Percentiles rank a stretch among this genome's conserved stretches.
Conservation (phyloP, 2,888 invertebrate genomes). For the Proisotoma minuta region DNA sequence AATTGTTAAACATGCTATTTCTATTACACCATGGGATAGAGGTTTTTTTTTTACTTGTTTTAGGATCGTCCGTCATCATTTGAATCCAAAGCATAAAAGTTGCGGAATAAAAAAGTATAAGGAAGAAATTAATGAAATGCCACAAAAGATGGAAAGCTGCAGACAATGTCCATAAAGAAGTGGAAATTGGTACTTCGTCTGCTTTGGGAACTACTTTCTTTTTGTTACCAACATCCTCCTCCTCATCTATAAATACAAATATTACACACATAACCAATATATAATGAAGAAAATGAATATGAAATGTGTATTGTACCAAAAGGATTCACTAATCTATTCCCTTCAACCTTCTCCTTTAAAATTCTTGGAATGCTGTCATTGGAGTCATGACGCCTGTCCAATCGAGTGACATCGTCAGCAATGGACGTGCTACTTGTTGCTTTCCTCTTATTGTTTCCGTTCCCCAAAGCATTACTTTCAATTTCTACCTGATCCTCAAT, state of each 20-base stretch:
- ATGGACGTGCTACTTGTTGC: too few species aligned
- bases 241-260: neutral
- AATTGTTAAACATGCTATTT: neutral
- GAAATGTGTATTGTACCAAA: neutral
- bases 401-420: neutral
- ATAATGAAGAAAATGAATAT: neutral
- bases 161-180: conserved; percentile 32
- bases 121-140: conserved; percentile 44
- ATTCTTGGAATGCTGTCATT: neutral
- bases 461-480: neutral
- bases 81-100: conserved; percentile 42
- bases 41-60: conserved; percentile 22
- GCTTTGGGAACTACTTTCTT: neutral
- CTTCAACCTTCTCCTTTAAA: neutral
- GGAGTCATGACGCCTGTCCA: neutral
- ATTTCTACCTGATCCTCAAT: conserved; percentile 25
- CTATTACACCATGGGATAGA: neutral
- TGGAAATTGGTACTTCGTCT: conserved; percentile 17
- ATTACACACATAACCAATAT: neutral
- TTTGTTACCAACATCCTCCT: neutral
- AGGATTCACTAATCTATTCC: neutral
- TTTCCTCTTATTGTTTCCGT: too few species aligned
- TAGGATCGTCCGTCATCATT: conserved; percentile 30
- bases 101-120: conserved; percentile 40
- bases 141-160: conserved; percentile 39